These are phyloP conservation scores for Colistium nudipinnis DNA, from an alignment of 2,113 vertebrate species.

Conservation along the genomic window DNA sequence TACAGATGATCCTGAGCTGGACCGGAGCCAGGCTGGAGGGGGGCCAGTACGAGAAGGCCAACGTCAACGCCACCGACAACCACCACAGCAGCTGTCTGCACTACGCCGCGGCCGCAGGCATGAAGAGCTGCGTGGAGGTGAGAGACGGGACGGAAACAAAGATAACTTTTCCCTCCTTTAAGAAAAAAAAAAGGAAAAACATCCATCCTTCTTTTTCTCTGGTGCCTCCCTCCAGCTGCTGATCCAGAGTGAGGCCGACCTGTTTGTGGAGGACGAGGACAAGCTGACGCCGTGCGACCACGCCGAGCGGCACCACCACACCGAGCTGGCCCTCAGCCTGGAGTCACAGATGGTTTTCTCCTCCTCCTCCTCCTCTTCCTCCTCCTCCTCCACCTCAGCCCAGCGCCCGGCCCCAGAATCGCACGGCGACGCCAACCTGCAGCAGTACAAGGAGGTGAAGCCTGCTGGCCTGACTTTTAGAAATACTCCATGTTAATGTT, in stretches of 20 bases:
- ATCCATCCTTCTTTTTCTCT: background rate
- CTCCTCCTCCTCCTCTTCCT: slow-evolving; percentile 76
- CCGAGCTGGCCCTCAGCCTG: slow-evolving; percentile 78
- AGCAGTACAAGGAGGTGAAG: slow-evolving; percentile 75
- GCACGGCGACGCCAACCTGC: slow-evolving; percentile 66
- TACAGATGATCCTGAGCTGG: slow-evolving; percentile 79
- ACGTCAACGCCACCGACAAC: slow-evolving; percentile 78
- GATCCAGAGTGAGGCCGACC: slow-evolving; percentile 76
- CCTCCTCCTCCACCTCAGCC: slow-evolving; percentile 72
- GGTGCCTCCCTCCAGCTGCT: slow-evolving; percentile 57
- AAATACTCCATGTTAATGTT: no score
- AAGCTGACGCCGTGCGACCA: slow-evolving; percentile 78
- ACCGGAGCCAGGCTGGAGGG: slow-evolving; percentile 76
- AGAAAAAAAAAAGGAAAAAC: no score
- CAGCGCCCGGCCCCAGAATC: slow-evolving; percentile 66
- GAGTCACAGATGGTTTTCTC: slow-evolving; percentile 82
- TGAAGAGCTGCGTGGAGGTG: slow-evolving; percentile 80
- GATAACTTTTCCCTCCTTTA: no score
- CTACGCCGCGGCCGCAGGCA: slow-evolving; percentile 74
- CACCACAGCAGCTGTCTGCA: slow-evolving; percentile 77
- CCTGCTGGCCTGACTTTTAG: slow-evolving; percentile 25
- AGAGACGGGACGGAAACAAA: no score
- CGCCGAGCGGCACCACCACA: slow-evolving; percentile 78
- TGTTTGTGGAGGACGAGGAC: slow-evolving; percentile 78
- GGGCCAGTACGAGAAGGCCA: slow-evolving; percentile 78